Base-by-base conservation (phyloP, 1,140 invertebrate species). In the Halotydeus destructor region DNA sequence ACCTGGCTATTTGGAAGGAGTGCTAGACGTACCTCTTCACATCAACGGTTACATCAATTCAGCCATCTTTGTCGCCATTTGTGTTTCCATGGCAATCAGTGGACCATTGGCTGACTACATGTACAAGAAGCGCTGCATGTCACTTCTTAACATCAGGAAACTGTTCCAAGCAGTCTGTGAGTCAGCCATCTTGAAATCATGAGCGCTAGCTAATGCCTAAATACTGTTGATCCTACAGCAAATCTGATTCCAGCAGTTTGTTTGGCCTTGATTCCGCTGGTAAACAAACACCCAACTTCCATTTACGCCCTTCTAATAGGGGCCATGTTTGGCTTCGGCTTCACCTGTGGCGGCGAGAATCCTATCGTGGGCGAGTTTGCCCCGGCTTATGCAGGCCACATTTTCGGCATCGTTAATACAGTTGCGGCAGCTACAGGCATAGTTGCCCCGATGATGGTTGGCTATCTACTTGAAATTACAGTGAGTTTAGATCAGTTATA, bases 351-450 rank as follows among this genome's bases (percentile, higher is more conserved):
- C 6, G 51, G 51, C 18, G 49, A 52, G 28, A 49, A 52, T n/a
- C 50, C 51, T 16, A 43, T 52, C 21, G 36, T 49, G 8, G 69
- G 78, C 45, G 78, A 80, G 56, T 62, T 79, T 47, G 68, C 75
- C 1, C 76, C 77, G 0, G 78, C 78, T 53, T 78, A 74, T 55
- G 21, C 34, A 18, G 77, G 78, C 5, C 70, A 71, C 1, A 57
- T 82, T 14, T 72, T 76, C 65, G 70, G 69, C 0, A 65, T 76
- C 16, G 70, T 71, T 0, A 78, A 76, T 52, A 66, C 68, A 21
- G 49, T 56, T 28, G 58, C 55, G 5, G 59, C 59, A 23, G 47
- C 60, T 1, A 53, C 55, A 2, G 56, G 60, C 33, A 53, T 57
- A 36, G n/a, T 57, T 1, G 54, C 56, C 0, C 58, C 59, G 3